Evolutionary conservation across 2,113 vertebrate genomes (phyloP), one percentile per base, ranked within the genome.

Genomic region (Cyprinodon brontotheroides): DNA sequence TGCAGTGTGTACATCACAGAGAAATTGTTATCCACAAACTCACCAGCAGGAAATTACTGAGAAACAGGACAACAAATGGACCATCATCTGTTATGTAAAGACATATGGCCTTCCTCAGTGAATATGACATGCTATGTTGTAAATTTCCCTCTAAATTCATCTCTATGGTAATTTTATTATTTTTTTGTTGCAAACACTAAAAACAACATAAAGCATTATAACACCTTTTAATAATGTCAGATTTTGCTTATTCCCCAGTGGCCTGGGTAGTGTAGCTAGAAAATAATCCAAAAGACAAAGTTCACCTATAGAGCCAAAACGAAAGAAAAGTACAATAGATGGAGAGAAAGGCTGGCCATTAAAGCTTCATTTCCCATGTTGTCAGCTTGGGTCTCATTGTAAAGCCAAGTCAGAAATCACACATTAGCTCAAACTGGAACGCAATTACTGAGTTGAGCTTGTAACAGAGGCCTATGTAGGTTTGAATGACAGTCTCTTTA

Each of bases 371-470:
- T 81, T 75, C 80, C 84, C 86, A 79, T 86, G 82, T 84, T 91
- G 85, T 89, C 86, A 88, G 85, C 61, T 41, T 74, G 29, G 37
- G 75, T 81, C 70, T 70, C 12, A 37, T 72, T 74, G 79, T 75
- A 77, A 65, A 80, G 79, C 75, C 86, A 82, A 66, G 78, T 86
- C 85, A 89, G 81, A 91, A 85, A 92, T 90, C 82, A 88, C 81
- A 93, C 86, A 84, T 81, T 86, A 87, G 83, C 81, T 86, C 81
- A 83, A 83, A 83, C 82, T 65, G 86, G 82, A 64, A 82, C 87
- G 84, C 92, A 91, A 91, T 93, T 91, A 92, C 92, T 89, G 91
- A 87, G 81, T 82, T 81, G 90, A 88, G 81, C 88, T 78, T 65
- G 53, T 77, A 80, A 88, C 80, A 71, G 79, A 89, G 65, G 72